phyloP scores from a whole-genome alignment of 2,888 invertebrate species.

The Sphinx pinastri region DNA sequence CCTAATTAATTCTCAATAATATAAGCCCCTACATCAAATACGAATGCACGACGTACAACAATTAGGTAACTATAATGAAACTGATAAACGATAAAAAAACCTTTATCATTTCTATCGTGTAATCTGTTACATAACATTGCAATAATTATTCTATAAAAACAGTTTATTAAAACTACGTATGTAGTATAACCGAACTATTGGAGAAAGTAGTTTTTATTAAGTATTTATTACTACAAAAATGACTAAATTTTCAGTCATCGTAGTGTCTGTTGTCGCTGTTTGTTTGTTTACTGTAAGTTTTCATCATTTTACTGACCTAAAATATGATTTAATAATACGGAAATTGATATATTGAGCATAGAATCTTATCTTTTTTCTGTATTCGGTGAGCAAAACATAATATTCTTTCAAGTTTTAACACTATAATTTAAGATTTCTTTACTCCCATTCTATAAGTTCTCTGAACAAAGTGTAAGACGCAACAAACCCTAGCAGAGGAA shows the following conservation, averaged over 20 bases:
- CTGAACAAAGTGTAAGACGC: not conserved
- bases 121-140: conserved; percentile 35
- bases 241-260: conserved; percentile 33
- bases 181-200: conserved; percentile 29
- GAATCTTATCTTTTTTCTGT: no score
- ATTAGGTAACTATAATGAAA: conserved; percentile 27
- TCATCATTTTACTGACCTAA: not conserved
- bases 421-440: no score
- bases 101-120: conserved; percentile 24
- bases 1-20: not conserved
- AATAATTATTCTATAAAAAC: conserved; percentile 40
- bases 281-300: conserved; percentile 37
- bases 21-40: no score
- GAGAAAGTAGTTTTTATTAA: conserved; percentile 27
- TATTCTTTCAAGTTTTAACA: no score
- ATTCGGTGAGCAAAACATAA: no score
- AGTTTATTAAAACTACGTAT: conserved; percentile 32
- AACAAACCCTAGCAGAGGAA: not conserved
- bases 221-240: conserved; percentile 32
- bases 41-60: not conserved
- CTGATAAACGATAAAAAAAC: conserved; percentile 23
- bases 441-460: not conserved
- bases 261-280: conserved; percentile 34
- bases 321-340: not conserved
- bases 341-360: no score